Evolutionary conservation across 2,797 vertebrate genomes (phyloP), one percentile per base, ranked within the genome.

Genomic region (Myotis myotis): DNA sequence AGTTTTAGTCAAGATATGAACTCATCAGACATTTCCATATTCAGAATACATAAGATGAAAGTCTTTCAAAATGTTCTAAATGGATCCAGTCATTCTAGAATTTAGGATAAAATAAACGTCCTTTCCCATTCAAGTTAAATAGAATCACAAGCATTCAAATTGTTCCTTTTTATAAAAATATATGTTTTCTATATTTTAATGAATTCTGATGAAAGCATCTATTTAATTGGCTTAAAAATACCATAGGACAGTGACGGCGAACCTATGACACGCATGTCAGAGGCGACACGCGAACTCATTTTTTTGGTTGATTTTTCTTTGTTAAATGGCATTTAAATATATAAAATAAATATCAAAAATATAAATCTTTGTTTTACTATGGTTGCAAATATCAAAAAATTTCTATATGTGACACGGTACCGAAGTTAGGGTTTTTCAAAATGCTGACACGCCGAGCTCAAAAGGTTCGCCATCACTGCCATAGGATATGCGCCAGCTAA

Each of bases 111-210:
- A 91, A 62, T 64, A 22, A 71, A 75, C 75, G 10, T 49, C 16
- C 11, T 81, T 81, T 79, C 9, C n/a, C 64, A 81, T 78, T 92
- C 62, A 93, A 89, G 78, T 76, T 76, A 80, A 87, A 38, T 53
- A 86, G 38, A 93, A 80, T 71, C 12, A 60, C 2, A 75, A 71
- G 2, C 33, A 62, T 55, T 81, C 9, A 72, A 70, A 85, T 30
- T 16, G 25, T 55, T 87, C 12, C 22, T 62, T 80, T 53, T 12
- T 12, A 10, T 23, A 70, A 70, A 36, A 91, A 33, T 4, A 33
- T 2, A 36, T 53, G 3, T 91, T 87, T 68, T 36, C 30, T 41
- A 12, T 66, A 30, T 81, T 68, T 36, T 11, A 92, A 53, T 78
- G 36, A 78, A 72, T 28, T 33, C 23, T 53, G 17, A 76, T 53